These are phyloP conservation scores for Latrodectus geometricus DNA, from an alignment of 1,140 invertebrate genomes.

Conservation along the genomic window DNA sequence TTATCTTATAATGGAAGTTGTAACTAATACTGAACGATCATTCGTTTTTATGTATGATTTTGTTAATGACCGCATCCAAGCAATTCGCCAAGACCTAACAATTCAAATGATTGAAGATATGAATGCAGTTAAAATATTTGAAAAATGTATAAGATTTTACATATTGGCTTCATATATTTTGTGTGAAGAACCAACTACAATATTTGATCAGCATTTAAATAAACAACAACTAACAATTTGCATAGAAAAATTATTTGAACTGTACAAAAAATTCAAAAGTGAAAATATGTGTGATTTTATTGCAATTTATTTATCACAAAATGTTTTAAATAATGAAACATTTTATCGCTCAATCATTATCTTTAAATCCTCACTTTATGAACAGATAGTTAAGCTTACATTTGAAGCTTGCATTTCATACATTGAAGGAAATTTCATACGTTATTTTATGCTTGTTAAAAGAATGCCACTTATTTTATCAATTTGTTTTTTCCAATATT, in stretches of 20 bases:
- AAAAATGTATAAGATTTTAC: constrained; percentile 67
- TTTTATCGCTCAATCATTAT: constrained; percentile 27
- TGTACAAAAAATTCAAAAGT: constrained; percentile 36
- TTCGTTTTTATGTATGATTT: constrained; percentile 79
- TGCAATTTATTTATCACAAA: constrained; percentile 25
- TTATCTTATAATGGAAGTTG: constrained; percentile 71
- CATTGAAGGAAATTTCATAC: constrained; percentile 22
- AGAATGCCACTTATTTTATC: constrained; percentile 30
- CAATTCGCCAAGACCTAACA: constrained; percentile 80
- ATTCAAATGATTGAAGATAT: constrained; percentile 77
- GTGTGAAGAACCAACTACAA: constrained; percentile 23
- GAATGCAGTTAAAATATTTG: constrained; percentile 69
- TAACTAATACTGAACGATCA: constrained; percentile 65
- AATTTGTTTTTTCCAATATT: constrained; percentile 28
- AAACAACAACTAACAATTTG: constrained; percentile 37
- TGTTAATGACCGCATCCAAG: constrained; percentile 79
- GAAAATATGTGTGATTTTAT: constrained; percentile 28
- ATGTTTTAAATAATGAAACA: constrained; percentile 20
- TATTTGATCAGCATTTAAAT: constrained; percentile 49
- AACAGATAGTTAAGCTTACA: constrained; percentile 3
- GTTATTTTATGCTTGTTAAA: constrained; percentile 37
- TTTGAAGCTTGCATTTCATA: constrained; percentile 12
- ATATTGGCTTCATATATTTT: constrained; percentile 44
- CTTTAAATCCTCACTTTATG: constrained; percentile 5
- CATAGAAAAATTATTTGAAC: constrained; percentile 30